Evolutionary conservation across 2,113 vertebrate species (phyloP).

Genomic region (Nycticebus coucang): DNA sequence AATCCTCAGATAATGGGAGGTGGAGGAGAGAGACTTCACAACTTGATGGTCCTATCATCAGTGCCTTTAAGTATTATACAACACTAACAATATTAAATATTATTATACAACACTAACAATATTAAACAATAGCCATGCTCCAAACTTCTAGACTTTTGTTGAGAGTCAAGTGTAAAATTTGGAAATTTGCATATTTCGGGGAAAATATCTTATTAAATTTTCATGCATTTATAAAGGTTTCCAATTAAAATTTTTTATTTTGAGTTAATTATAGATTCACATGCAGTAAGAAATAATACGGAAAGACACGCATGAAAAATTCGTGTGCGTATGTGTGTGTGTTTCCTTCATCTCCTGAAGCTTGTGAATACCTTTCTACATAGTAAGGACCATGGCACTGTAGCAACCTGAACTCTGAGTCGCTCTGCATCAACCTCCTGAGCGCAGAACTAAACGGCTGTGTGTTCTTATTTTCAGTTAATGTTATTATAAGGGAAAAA

Average conservation of each 20-base stretch:
- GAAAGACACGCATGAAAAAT: background rate
- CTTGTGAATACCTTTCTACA: background rate
- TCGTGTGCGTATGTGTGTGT: background rate
- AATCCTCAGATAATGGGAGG: background rate
- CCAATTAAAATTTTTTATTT: constrained; percentile 39
- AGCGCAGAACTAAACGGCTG: background rate
- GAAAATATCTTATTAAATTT: constrained; percentile 34
- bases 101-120: no score
- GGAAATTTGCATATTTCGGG: background rate
- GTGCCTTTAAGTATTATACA: no score
- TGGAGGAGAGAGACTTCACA: background rate
- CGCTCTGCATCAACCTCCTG: background rate
- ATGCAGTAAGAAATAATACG: background rate
- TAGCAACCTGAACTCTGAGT: background rate
- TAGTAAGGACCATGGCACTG: background rate
- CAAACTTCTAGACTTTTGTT: background rate
- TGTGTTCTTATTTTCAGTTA: background rate
- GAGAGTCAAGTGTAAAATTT: background rate
- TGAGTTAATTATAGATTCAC: background rate
- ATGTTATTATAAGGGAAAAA: background rate
- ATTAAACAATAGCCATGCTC: background rate
- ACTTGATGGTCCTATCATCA: background rate
- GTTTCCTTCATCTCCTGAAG: background rate
- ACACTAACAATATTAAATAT: no score
- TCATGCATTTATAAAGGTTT: background rate